Conservation (phyloP, 2,113 vertebrate species). For the Bostrychus sinensis region DNA sequence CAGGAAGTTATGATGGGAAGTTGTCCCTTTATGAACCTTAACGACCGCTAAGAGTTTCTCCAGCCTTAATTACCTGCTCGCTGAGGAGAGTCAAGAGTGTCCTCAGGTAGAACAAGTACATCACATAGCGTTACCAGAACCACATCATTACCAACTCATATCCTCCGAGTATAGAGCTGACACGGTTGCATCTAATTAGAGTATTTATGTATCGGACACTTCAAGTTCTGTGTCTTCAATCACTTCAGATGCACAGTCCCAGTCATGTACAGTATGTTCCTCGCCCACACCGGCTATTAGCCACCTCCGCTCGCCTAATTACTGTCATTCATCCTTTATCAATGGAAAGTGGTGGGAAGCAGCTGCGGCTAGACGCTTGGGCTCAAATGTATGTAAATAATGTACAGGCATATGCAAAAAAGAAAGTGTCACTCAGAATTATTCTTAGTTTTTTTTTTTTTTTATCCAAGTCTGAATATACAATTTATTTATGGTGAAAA, state of each 20-base stretch:
- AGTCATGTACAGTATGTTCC: slow-evolving; percentile 67
- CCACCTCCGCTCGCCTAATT: slow-evolving; percentile 72
- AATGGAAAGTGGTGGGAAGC: slow-evolving; percentile 61
- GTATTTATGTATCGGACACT: slow-evolving; percentile 68
- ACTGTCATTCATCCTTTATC: slow-evolving; percentile 78
- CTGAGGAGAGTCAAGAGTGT: neutral
- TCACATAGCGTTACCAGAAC: slow-evolving; percentile 14
- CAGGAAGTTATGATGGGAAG: neutral
- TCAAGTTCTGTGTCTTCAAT: slow-evolving; percentile 64
- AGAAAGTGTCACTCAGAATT: slow-evolving; percentile 31
- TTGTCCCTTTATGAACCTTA: neutral
- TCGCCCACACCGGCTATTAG: slow-evolving; percentile 68
- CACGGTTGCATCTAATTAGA: slow-evolving; percentile 63
- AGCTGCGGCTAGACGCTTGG: slow-evolving; percentile 48
- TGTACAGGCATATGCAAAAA: neutral
- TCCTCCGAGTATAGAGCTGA: slow-evolving; percentile 42
- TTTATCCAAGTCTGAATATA: no score
- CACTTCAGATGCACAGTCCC: slow-evolving; percentile 58
- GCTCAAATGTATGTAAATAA: slow-evolving; percentile 46
- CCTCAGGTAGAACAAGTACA: neutral
- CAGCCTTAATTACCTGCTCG: neutral
- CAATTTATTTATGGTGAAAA: no score
- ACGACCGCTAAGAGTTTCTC: neutral
- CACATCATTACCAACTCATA: slow-evolving; percentile 24
- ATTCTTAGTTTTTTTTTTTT: no score